A percentile compares a stretch with the other conserved stretches of the same genome.
phyloP scores from a whole-genome alignment of 2,888 invertebrate species.

The Chrysolina haemoptera region DNA sequence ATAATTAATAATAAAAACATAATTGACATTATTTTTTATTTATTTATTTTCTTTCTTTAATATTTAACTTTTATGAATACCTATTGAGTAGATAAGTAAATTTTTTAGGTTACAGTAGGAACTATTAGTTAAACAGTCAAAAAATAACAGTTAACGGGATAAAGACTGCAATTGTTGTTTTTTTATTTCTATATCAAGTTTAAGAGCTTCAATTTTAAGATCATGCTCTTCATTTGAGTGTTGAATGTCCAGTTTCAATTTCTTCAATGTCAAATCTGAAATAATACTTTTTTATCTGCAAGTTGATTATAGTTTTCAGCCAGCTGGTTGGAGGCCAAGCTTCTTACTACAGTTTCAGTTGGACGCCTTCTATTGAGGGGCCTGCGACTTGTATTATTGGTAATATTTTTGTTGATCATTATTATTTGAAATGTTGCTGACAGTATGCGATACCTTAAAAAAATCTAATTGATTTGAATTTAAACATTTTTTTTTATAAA shows the following conservation, averaged over 20 bases:
- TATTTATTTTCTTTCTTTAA: no score
- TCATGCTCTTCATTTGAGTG: background rate
- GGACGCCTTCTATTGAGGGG: background rate
- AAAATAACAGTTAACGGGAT: background rate
- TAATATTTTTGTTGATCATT: background rate
- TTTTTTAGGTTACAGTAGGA: no score
- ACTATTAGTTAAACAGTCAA: no score
- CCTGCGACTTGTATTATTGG: background rate
- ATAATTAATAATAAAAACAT: no score
- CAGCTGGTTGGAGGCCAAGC: background rate
- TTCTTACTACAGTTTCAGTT: background rate
- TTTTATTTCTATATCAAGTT: background rate
- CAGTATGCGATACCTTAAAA: background rate
- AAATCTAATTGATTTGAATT: no score
- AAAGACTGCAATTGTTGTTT: background rate
- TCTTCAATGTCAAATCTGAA: background rate
- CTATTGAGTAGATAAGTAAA: no score
- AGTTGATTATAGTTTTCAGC: background rate
- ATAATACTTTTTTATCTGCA: background rate
- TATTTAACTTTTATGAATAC: no score
- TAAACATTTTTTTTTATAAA: background rate
- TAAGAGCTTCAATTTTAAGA: background rate
- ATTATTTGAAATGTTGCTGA: background rate
- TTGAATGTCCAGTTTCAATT: background rate
- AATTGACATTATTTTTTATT: no score